Percentiles rank a stretch among this genome's conserved stretches.
Evolutionary conservation across 2,797 vertebrate species (phyloP).

Genomic region (Silurus aristotelis): DNA sequence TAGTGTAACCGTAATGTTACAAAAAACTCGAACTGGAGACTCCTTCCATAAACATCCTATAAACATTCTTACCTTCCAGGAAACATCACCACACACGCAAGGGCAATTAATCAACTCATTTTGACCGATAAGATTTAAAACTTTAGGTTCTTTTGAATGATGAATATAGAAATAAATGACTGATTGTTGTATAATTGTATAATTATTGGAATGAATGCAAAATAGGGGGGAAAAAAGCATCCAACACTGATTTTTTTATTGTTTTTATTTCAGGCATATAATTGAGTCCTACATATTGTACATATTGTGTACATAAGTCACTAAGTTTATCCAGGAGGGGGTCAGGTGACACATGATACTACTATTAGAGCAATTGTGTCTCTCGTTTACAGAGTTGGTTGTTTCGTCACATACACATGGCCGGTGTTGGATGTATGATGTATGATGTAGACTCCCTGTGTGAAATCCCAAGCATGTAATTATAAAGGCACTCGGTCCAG

Average conservation of each 20-base stretch:
- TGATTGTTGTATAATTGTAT: too few species aligned
- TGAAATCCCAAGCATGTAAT: slow-evolving; percentile 53
- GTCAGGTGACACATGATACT: slow-evolving; percentile 33
- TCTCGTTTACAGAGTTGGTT: background rate
- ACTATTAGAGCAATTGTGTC: background rate
- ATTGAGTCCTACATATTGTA: slow-evolving; percentile 41
- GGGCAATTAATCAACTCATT: background rate
- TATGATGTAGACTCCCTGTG: slow-evolving; percentile 60
- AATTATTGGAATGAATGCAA: too few species aligned
- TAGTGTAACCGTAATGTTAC: background rate
- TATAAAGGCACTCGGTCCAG: slow-evolving; percentile 73
- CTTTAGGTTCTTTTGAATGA: background rate
- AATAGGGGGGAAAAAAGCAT: too few species aligned
- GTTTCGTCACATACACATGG: background rate
- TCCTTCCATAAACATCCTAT: background rate
- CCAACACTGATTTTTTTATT: slow-evolving; percentile 53
- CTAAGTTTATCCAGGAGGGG: slow-evolving; percentile 52
- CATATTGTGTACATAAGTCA: slow-evolving; percentile 59
- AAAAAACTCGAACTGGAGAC: background rate
- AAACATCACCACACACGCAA: background rate
- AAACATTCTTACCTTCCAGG: background rate
- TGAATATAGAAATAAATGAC: background rate
- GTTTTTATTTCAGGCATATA: slow-evolving; percentile 73
- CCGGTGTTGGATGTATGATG: too few species aligned
- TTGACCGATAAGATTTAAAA: background rate